Conservation (phyloP, 2,113 vertebrate genomes). For the Acrocephalus kingi region DNA sequence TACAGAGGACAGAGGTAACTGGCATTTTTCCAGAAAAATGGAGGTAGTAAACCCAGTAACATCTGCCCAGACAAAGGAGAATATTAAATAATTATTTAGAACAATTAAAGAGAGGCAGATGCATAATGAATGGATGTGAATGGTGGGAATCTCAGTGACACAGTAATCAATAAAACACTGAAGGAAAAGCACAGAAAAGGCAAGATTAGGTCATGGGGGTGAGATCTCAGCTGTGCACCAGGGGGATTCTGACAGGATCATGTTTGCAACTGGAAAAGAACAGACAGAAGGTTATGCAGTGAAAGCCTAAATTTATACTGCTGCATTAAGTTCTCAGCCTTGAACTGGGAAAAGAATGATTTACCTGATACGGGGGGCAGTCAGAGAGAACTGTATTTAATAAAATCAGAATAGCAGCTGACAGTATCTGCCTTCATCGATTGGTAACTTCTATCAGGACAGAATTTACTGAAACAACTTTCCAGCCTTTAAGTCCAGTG, state of each 20-base stretch:
- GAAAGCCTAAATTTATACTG: background rate
- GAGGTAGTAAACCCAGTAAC: background rate
- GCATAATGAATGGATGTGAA: background rate
- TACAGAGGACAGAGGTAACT: background rate
- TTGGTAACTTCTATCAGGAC: background rate
- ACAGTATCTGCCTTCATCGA: background rate
- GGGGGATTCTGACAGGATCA: background rate
- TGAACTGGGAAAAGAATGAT: background rate
- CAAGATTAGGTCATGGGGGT: background rate
- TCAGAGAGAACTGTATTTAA: background rate
- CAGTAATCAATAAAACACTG: background rate
- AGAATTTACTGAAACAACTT: background rate
- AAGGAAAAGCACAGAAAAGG: background rate
- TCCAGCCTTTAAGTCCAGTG: background rate
- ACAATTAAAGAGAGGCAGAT: background rate
- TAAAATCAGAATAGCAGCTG: background rate
- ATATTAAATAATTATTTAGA: background rate
- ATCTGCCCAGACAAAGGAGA: background rate
- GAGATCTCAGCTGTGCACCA: background rate
- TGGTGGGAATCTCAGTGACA: background rate
- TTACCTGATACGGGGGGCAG: background rate
- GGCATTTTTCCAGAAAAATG: background rate
- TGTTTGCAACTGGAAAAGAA: background rate
- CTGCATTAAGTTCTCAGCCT: background rate
- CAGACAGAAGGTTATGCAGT: background rate